Evolutionary conservation across 2,797 vertebrate genomes (phyloP), one percentile per base, ranked within the genome.

Genomic region (Centroberyx gerrardi): DNA sequence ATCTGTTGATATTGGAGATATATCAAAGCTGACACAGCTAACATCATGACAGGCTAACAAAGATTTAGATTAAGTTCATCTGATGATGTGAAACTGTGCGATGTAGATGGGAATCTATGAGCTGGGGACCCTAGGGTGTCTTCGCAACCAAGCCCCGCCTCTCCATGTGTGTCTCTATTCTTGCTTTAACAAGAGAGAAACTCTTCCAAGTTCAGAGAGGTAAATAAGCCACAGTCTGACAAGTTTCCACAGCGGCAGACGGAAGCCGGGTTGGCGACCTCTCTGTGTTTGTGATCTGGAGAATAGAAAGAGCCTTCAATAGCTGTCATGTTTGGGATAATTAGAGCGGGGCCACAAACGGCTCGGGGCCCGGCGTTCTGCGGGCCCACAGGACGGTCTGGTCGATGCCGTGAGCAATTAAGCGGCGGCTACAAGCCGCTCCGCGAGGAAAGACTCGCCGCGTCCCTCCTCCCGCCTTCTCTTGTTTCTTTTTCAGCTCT

Each of bases 391-490:
- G 64, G 70, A 75, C 18, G 3, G 42, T 78, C 42, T 3, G 71
- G 65, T 83, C 42, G 14, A 62, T 68, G 63, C 69, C 0, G 8
- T n/a, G 69, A 73, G 72, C 86, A 91, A 89, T 90, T 83, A 88
- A 52, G 31, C 1, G 1, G 58, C 33, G 13, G 68, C 56, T 62
- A 72, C 36, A 27, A 71, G 54, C n/a, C 48, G 54, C 53, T 68
- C 51, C 61, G 60, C 29, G 58, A 29, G 64, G 58, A 62, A 13
- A 62, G 38, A 71, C 61, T 3, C 56, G 55, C 46, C 56, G 2
- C 42, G 61, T 14, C 27, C 22, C 22, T 22, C 22, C 6, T n/a
- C n/a, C n/a, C 44, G 0, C 13, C 59, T 74, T 38, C 13, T 14
- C 28, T 53, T 8, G 12, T 38, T 31, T 36, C 44, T 75, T 64